phyloP scores from a whole-genome alignment of 2,888 invertebrate genomes.

The Molanna angustata region DNA sequence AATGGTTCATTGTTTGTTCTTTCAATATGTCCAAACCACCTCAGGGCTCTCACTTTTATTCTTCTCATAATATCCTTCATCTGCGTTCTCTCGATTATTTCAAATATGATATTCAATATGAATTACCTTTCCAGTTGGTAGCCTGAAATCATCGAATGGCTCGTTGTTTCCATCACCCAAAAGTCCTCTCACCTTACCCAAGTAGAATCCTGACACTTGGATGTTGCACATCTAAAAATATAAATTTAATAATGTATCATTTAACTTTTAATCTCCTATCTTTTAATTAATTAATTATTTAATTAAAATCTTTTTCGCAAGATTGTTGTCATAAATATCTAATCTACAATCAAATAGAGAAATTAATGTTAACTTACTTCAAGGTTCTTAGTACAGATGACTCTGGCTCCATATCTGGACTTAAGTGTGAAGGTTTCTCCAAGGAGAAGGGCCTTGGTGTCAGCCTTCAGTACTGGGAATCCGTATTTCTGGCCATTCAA shows the following conservation, averaged over 20 bases:
- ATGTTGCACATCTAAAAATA: slow-evolving; percentile 58
- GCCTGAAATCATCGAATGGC: slow-evolving; percentile 76
- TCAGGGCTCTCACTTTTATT: too few relatives aligned
- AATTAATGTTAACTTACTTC: slow-evolving; percentile 45
- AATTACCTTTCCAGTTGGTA: slow-evolving; percentile 72
- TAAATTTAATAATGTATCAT: not conserved
- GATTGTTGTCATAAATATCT: too few relatives aligned
- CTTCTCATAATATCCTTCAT: too few relatives aligned
- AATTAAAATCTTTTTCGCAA: too few relatives aligned
- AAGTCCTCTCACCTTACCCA: slow-evolving; percentile 80
- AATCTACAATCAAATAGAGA: too few relatives aligned
- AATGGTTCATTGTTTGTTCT: too few relatives aligned
- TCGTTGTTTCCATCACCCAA: slow-evolving; percentile 90
- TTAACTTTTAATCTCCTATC: too few relatives aligned
- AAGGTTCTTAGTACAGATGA: slow-evolving; percentile 58
- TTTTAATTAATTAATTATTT: too few relatives aligned
- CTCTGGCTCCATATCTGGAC: slow-evolving; percentile 62
- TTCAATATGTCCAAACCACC: too few relatives aligned
- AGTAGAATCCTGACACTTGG: slow-evolving; percentile 80
- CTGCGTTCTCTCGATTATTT: too few relatives aligned
- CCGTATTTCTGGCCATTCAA: slow-evolving; percentile 67
- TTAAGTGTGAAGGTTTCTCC: slow-evolving; percentile 57
- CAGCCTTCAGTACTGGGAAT: slow-evolving; percentile 61
- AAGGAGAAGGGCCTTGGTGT: slow-evolving; percentile 61
- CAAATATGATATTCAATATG: too few relatives aligned